Conservation (phyloP, 2,888 invertebrate species). For the Noctua fimbriata region DNA sequence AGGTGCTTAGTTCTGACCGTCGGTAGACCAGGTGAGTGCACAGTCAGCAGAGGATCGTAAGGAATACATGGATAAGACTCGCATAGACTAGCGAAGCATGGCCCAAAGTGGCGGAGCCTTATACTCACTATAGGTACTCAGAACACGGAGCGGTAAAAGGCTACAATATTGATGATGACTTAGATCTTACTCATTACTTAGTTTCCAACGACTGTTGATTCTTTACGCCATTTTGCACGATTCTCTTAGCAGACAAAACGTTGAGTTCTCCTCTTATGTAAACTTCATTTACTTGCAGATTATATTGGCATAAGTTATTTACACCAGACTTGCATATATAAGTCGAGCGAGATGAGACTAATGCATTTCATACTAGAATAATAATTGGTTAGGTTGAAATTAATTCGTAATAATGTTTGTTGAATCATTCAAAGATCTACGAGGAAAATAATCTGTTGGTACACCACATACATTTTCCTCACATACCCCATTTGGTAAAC, state of each 20-base stretch:
- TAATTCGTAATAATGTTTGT: not conserved
- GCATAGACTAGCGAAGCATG: not conserved
- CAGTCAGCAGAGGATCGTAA: not conserved
- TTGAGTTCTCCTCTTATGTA: slow-evolving; percentile 16
- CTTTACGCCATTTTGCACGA: slow-evolving; percentile 11
- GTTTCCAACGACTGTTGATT: not conserved
- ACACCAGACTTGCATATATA: slow-evolving; percentile 20
- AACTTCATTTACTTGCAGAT: slow-evolving; percentile 58
- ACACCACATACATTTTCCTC: slow-evolving; percentile 20
- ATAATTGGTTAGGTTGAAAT: slow-evolving; percentile 14
- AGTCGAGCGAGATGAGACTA: slow-evolving; percentile 33
- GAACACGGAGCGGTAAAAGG: not conserved
- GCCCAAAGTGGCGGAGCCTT: not conserved
- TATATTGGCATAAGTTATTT: slow-evolving; percentile 51
- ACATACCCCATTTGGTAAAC: slow-evolving; percentile 6
- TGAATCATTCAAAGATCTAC: not conserved
- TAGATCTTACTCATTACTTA: not conserved
- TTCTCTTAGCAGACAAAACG: not conserved
- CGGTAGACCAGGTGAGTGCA: not conserved
- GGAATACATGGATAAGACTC: not conserved
- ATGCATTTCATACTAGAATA: slow-evolving; percentile 32
- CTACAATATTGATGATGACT: not conserved
- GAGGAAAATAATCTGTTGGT: not conserved
- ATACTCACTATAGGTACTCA: not conserved
- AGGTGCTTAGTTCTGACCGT: not conserved